Conservation (phyloP, 2,888 invertebrate species). For the Chydorus sphaericus region DNA sequence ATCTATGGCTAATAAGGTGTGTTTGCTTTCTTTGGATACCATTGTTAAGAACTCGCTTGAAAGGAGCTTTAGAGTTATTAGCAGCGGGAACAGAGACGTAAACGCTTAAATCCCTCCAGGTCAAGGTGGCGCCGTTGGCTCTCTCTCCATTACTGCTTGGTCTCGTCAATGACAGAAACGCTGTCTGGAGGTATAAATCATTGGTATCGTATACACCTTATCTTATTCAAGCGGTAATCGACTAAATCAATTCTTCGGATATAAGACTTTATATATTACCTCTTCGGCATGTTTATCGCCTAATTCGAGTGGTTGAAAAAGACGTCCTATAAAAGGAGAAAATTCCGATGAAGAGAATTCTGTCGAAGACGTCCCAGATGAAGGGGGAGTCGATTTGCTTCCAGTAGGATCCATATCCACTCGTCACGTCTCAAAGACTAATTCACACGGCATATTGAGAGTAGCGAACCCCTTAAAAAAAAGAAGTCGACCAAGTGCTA, state of each 20-base stretch:
- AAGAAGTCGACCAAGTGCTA: too few species aligned
- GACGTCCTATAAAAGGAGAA: neutral
- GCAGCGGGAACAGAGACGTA: constrained; percentile 37
- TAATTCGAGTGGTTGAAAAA: neutral
- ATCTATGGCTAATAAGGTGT: neutral
- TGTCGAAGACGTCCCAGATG: neutral
- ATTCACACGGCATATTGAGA: too few species aligned
- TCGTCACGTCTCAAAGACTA: neutral
- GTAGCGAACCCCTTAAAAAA: too few species aligned
- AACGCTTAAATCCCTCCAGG: constrained; percentile 64
- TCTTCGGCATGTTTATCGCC: neutral
- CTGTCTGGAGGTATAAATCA: neutral
- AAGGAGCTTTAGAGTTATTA: constrained; percentile 22
- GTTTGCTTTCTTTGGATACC: constrained; percentile 34
- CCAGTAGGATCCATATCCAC: neutral
- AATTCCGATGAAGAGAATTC: neutral
- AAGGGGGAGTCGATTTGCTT: neutral
- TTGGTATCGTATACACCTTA: too few species aligned
- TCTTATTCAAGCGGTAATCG: neutral
- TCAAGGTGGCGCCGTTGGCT: constrained; percentile 45
- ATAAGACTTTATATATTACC: neutral
- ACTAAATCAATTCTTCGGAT: neutral
- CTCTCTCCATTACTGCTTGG: neutral
- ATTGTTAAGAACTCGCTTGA: constrained; percentile 61
- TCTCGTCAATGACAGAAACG: constrained; percentile 7